Evolutionary conservation across 2,113 vertebrate genomes (phyloP).

Genomic region (Falcunculus frontatus): DNA sequence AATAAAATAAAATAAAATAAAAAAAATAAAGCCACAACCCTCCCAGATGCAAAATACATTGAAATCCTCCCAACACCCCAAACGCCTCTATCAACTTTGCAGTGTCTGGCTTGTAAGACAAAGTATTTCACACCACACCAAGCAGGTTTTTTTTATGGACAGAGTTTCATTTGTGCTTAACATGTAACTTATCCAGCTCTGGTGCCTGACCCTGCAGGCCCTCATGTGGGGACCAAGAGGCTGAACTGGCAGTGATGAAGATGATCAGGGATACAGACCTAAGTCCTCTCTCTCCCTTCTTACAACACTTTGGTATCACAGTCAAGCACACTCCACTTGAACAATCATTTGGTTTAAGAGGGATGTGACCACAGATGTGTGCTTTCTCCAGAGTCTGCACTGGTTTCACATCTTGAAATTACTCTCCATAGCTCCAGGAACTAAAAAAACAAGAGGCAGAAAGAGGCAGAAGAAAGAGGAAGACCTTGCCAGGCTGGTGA

Average conservation of each 20-base stretch:
- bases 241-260: background rate
- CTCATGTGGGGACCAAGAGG: background rate
- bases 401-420: conserved; percentile 21
- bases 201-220: background rate
- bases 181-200: background rate
- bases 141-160: background rate
- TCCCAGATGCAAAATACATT: background rate
- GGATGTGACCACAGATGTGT: background rate
- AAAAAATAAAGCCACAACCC: background rate
- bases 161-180: background rate
- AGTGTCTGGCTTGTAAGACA: background rate
- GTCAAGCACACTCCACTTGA: background rate
- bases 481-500: background rate
- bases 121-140: background rate
- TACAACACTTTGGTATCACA: background rate
- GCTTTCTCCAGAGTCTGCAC: background rate
- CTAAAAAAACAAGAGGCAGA: background rate
- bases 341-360: background rate
- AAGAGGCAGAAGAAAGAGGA: conserved; percentile 29
- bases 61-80: background rate
- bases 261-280: background rate
- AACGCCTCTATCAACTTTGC: background rate
- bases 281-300: background rate
- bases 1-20: background rate
- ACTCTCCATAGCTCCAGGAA: background rate